Evolutionary conservation across 2,888 invertebrate species (phyloP), one percentile per base, ranked within the genome.

Genomic region (Dryococelus australis): DNA sequence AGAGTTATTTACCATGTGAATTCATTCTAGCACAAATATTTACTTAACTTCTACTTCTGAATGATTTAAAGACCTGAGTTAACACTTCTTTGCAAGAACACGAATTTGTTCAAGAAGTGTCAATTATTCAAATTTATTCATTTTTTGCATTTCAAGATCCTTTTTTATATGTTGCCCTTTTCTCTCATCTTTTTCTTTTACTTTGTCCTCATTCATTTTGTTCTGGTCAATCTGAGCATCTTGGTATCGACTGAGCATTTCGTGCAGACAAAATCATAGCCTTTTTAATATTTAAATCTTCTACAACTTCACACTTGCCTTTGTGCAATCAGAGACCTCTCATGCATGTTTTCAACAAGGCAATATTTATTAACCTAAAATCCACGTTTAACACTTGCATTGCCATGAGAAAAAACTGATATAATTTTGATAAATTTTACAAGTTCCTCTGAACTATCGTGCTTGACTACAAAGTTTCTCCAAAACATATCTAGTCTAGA

Each of bases 281-380:
- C 65, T 65, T 65, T 16, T 8, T 65, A 65, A 65, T 65, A 65
- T 65, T 20, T 24, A 65, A 65, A 65, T 65, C 65, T 65, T 65
- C 10, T 65, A 65, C 65, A 65, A 65, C 65, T 65, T 16, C 83
- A 83, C 3, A 83, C 28, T 27, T 35, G 83, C 2, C 27, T 83
- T 83, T 83, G 83, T 35, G 12, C 83, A 83, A 83, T 83, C 43
- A 27, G 43, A 27, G 83, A 83, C 43, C 24, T 43, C 28, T 27
- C 27, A 43, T 43, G 28, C 83, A 35, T 28, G 24, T 83, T 83
- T 43, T 83, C 27, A 1, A 27, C 5, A 43, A 43, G 13, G 24
- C 83, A 83, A 35, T 83, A 12, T 83, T 27, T 83, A 27, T 83
- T 83, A 0, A 83, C 83, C 6, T 26, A 83, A 27, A 83, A 83